Evolutionary conservation across 1,140 invertebrate species (phyloP).

Genomic region (Dendrolimus punctatus): DNA sequence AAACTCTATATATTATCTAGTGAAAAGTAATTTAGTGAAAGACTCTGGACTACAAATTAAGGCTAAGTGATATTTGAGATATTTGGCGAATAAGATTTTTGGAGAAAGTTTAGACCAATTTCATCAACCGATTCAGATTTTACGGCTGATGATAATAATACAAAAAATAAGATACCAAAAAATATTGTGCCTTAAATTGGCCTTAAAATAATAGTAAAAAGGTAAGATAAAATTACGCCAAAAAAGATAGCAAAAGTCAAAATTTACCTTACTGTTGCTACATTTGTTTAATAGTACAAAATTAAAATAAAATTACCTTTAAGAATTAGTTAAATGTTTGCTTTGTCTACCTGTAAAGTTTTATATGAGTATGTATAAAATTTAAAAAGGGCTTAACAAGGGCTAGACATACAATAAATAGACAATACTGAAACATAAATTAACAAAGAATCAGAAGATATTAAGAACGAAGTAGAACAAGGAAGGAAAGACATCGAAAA

Average conservation of each 20-base stretch:
- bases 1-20: constrained; percentile 68
- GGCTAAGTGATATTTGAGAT: constrained; percentile 66
- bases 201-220: constrained; percentile 70
- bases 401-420: constrained; percentile 38
- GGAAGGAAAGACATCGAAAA: background rate
- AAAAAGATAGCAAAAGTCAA: constrained; percentile 55
- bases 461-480: background rate
- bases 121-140: constrained; percentile 56
- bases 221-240: constrained; percentile 61
- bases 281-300: constrained; percentile 71
- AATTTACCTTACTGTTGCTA: constrained; percentile 68
- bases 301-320: constrained; percentile 67
- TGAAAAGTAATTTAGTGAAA: constrained; percentile 63
- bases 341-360: constrained; percentile 65
- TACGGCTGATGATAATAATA: constrained; percentile 53
- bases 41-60: constrained; percentile 60
- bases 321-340: constrained; percentile 67
- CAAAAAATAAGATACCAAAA: constrained; percentile 37
- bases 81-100: constrained; percentile 60
- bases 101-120: constrained; percentile 62
- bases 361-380: constrained; percentile 63
- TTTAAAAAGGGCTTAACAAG: constrained; percentile 55
- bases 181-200: constrained; percentile 70
- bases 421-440: constrained; percentile 42
- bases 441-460: constrained; percentile 20